phyloP scores from a whole-genome alignment of 2,113 vertebrate species.

The Trichechus manatus region DNA sequence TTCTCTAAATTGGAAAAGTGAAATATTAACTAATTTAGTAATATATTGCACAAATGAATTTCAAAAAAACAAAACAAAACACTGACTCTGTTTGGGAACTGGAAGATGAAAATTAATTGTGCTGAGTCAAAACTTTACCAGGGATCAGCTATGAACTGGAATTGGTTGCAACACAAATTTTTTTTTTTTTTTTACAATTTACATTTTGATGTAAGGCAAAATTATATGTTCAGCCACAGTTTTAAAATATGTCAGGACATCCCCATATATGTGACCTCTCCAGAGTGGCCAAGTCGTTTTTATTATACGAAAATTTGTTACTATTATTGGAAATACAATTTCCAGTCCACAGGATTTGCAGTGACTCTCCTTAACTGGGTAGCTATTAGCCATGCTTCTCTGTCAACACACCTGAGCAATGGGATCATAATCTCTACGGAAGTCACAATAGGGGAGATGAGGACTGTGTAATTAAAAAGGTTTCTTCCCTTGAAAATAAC shows the following conservation, averaged over 20 bases:
- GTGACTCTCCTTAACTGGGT: slow-evolving; percentile 38
- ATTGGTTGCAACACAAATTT: slow-evolving; percentile 33
- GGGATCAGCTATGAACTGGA: slow-evolving; percentile 55
- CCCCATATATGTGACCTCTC: background rate
- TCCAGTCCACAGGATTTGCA: slow-evolving; percentile 39
- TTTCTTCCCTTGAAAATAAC: slow-evolving; percentile 48
- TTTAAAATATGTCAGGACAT: slow-evolving; percentile 60
- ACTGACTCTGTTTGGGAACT: slow-evolving; percentile 68
- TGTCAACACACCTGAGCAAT: slow-evolving; percentile 46
- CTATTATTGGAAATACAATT: slow-evolving; percentile 25
- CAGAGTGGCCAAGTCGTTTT: slow-evolving; percentile 41
- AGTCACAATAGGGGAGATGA: background rate
- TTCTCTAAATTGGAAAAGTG: slow-evolving; percentile 69
- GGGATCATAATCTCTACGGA: background rate
- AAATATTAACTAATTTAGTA: slow-evolving; percentile 71
- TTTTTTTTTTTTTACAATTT: background rate
- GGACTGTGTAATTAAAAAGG: background rate
- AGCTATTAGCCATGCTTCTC: slow-evolving; percentile 31
- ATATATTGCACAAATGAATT: slow-evolving; percentile 80
- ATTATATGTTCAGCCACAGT: slow-evolving; percentile 51
- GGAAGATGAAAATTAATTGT: slow-evolving; percentile 60
- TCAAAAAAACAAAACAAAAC: slow-evolving; percentile 23
- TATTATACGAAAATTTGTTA: slow-evolving; percentile 52
- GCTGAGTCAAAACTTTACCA: slow-evolving; percentile 60
- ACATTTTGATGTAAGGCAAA: slow-evolving; percentile 42